phyloP scores from a whole-genome alignment of 2,113 vertebrate genomes.

The Morone chrysops region DNA sequence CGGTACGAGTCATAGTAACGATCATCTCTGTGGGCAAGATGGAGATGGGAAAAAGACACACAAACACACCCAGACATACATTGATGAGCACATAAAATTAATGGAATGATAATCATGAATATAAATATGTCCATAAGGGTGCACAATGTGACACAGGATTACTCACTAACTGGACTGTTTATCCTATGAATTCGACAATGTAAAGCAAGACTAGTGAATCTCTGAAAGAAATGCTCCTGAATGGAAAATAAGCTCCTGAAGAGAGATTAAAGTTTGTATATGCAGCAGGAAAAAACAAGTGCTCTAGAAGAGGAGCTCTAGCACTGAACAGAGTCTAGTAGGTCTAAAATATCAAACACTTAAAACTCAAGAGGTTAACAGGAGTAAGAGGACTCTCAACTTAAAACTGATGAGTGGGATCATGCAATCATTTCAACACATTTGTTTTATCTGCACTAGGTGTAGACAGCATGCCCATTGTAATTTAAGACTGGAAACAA shows the following conservation, averaged over 20 bases:
- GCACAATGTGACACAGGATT: constrained; percentile 9
- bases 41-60: constrained; percentile 70
- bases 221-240: not conserved
- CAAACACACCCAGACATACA: constrained; percentile 69
- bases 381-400: constrained; percentile 11
- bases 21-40: constrained; percentile 84
- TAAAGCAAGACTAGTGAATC: constrained; percentile 18
- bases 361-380: constrained; percentile 11
- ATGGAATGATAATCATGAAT: constrained; percentile 63
- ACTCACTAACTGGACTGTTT: constrained; percentile 24
- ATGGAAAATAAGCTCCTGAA: constrained; percentile 20
- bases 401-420: constrained; percentile 10
- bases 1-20: constrained; percentile 87
- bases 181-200: constrained; percentile 19
- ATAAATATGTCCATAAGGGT: constrained; percentile 14
- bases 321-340: not conserved
- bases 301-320: not conserved
- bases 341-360: constrained; percentile 19
- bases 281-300: not conserved
- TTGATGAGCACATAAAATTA: constrained; percentile 69
- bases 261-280: constrained; percentile 15
- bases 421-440: constrained; percentile 27
- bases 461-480: not conserved
- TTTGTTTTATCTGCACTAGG: not conserved
- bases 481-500: not conserved